Conservation (phyloP, 2,113 vertebrate genomes). For the Bolborhynchus lineola region DNA sequence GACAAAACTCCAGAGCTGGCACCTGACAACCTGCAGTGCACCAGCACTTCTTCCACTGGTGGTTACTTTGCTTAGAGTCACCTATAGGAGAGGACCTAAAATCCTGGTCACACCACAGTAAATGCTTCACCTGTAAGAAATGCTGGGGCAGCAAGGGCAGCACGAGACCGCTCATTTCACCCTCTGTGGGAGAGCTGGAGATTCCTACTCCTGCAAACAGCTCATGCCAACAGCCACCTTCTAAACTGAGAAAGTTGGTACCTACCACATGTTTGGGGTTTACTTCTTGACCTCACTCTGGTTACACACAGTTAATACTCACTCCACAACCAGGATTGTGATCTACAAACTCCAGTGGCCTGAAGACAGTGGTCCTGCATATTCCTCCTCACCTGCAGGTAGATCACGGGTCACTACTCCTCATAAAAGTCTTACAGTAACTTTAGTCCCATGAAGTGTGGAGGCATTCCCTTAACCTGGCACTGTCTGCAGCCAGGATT, state of each 20-base stretch:
- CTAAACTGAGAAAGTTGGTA: neutral
- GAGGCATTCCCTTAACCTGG: neutral
- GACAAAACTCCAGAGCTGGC: neutral
- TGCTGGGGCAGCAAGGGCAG: neutral
- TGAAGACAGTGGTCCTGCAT: neutral
- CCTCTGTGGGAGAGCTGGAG: neutral
- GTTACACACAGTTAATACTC: neutral
- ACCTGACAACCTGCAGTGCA: neutral
- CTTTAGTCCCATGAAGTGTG: rapidly evolving
- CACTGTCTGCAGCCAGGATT: neutral
- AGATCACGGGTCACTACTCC: neutral
- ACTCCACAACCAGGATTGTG: neutral
- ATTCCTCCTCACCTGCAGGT: neutral
- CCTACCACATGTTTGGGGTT: neutral
- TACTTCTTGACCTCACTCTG: neutral
- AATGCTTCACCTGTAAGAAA: neutral
- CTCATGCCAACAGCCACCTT: neutral
- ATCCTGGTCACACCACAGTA: neutral
- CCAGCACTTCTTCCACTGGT: neutral
- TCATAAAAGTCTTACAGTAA: neutral
- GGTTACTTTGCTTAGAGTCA: neutral
- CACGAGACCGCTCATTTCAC: neutral
- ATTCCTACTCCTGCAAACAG: neutral
- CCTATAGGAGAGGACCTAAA: neutral
- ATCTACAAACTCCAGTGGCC: neutral